Conservation (phyloP, 2,888 invertebrate genomes). For the Hypomecis atomaria region DNA sequence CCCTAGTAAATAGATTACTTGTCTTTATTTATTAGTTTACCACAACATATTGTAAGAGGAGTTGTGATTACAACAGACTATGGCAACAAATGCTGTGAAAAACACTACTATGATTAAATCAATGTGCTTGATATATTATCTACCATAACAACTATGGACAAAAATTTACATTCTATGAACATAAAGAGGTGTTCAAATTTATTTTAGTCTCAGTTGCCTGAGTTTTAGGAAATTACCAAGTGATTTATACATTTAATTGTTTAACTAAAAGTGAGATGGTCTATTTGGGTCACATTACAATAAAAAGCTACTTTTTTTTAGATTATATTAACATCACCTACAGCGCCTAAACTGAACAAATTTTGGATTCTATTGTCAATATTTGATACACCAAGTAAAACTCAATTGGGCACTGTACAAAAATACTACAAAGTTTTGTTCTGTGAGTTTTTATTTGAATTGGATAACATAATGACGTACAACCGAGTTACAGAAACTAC, state of each 20-base stretch:
- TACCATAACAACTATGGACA: slow-evolving; percentile 32
- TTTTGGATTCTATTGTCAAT: not conserved
- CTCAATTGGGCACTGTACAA: not conserved
- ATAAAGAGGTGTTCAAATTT: slow-evolving; percentile 13
- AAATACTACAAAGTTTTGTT: not conserved
- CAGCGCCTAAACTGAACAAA: slow-evolving; percentile 5
- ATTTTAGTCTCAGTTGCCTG: slow-evolving; percentile 18
- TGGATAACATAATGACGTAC: too few species aligned
- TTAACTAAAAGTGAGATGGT: slow-evolving; percentile 2
- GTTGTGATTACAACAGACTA: too few species aligned
- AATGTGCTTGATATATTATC: slow-evolving; percentile 26
- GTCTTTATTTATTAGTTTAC: too few species aligned
- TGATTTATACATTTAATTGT: not conserved
- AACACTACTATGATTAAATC: too few species aligned
- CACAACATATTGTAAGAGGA: too few species aligned
- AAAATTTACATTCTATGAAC: slow-evolving; percentile 15
- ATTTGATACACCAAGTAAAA: not conserved
- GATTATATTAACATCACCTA: slow-evolving; percentile 13
- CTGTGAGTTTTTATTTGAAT: too few species aligned
- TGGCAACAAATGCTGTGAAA: too few species aligned
- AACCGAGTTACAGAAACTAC: too few species aligned
- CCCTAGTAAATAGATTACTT: not conserved
- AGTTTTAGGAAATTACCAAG: slow-evolving; percentile 13
- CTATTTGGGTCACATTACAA: slow-evolving; percentile 14
- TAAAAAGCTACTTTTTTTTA: slow-evolving; percentile 4